A percentile compares a stretch with the other conserved stretches of the same genome.
Conservation (phyloP, 2,888 invertebrate genomes). For the Torymus tubicola region DNA sequence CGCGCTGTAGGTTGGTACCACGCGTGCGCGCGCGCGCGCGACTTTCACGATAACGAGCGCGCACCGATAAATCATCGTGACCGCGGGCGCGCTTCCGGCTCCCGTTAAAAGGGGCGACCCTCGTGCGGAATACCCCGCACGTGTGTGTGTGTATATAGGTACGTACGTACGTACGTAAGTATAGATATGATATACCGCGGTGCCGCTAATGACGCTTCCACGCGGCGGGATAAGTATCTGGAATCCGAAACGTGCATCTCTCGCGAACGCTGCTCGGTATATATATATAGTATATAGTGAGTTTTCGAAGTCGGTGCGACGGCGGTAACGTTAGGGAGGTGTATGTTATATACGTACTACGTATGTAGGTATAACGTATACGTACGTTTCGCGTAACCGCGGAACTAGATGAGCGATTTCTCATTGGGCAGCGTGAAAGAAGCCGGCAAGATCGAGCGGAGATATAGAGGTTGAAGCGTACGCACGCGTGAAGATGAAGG, state of each 20-base stretch:
- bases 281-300: background rate
- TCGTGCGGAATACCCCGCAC: constrained; percentile 17
- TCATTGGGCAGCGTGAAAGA: constrained; percentile 9
- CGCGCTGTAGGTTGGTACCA: background rate
- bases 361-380: background rate
- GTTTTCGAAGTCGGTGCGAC: constrained; percentile 26
- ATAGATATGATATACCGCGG: constrained; percentile 54
- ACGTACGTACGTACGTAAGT: background rate
- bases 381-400: constrained; percentile 11
- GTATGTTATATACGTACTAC: no score
- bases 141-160: constrained; percentile 10
- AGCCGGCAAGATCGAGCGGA: background rate
- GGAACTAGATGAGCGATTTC: constrained; percentile 29
- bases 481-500: background rate
- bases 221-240: constrained; percentile 56
- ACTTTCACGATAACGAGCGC: constrained; percentile 73
- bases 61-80: constrained; percentile 71
- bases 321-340: background rate
- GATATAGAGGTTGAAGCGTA: background rate
- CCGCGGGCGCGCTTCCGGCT: constrained; percentile 65
- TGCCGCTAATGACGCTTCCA: constrained; percentile 61
- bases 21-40: constrained; percentile 56
- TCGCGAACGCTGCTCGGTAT: background rate
- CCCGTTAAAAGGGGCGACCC: constrained; percentile 55
- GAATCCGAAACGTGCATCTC: constrained; percentile 55